phyloP scores from a whole-genome alignment of 2,113 vertebrate species.

The Tetraodon nigroviridis region DNA sequence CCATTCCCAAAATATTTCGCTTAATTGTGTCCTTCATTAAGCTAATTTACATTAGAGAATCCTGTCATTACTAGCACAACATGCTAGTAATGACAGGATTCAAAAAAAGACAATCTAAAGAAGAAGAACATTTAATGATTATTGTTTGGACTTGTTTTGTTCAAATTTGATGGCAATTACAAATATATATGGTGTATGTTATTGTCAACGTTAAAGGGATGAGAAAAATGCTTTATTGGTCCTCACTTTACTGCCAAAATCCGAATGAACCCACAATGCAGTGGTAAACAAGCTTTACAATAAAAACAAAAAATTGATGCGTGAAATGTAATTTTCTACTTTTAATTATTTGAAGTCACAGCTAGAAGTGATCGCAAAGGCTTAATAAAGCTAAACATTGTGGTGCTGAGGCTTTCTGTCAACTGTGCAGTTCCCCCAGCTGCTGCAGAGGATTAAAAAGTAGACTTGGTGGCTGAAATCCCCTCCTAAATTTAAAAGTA shows the following conservation, averaged over 20 bases:
- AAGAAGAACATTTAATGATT: background rate
- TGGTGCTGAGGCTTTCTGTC: too few relatives aligned
- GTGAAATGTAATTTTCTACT: too few relatives aligned
- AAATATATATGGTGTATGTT: background rate
- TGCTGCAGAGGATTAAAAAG: conserved; percentile 31
- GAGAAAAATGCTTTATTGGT: too few relatives aligned
- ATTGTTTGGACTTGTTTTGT: background rate
- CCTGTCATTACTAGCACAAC: too few relatives aligned
- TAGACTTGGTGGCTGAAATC: conserved; percentile 36
- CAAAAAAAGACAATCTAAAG: background rate
- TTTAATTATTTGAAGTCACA: too few relatives aligned
- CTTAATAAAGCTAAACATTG: background rate
- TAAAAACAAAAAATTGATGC: too few relatives aligned
- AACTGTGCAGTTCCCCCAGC: background rate
- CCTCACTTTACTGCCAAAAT: too few relatives aligned
- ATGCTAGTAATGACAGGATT: background rate
- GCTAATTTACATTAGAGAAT: conserved; percentile 2
- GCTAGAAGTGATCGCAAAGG: background rate
- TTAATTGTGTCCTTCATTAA: conserved; percentile 2
- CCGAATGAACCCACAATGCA: too few relatives aligned
- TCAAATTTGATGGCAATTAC: background rate
- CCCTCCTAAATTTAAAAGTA: conserved; percentile 48
- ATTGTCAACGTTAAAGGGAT: background rate
- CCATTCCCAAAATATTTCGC: conserved; percentile 8
- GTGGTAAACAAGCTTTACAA: background rate